phyloP scores from a whole-genome alignment of 2,888 invertebrate genomes.

The Ormyrus thymus region DNA sequence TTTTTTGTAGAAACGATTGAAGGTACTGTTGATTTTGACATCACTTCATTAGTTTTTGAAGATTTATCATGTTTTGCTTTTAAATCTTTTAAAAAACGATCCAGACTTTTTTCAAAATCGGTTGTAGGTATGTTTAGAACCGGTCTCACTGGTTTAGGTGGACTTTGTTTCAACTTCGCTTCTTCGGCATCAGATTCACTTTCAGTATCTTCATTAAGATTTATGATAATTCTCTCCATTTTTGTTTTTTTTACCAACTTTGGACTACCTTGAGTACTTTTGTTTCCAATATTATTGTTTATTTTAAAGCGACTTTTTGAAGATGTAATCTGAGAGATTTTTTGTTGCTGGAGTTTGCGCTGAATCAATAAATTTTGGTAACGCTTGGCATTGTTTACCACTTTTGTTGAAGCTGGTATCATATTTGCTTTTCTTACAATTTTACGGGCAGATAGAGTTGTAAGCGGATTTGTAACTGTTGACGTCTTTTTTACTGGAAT shows the following conservation, averaged over 20 bases:
- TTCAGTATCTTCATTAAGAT: conserved; percentile 68
- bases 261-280: conserved; percentile 11
- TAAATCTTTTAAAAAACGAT: conserved; percentile 68
- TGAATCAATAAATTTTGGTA: conserved; percentile 66
- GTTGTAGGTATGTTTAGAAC: conserved; percentile 61
- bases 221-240: conserved; percentile 67
- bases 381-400: conserved; percentile 69
- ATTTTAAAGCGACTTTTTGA: conserved; percentile 33
- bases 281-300: conserved; percentile 15
- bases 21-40: not conserved
- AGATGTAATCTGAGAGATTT: conserved; percentile 47
- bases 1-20: not conserved
- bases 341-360: conserved; percentile 64
- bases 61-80: not conserved
- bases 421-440: conserved; percentile 59
- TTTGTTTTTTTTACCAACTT: not conserved
- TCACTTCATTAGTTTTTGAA: too few species aligned
- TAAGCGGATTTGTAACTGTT: not conserved
- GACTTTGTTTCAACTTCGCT: conserved; percentile 1
- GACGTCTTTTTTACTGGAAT: conserved; percentile 20
- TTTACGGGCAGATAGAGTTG: conserved; percentile 55
- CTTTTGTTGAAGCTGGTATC: conserved; percentile 65
- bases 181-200: conserved; percentile 65
- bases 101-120: conserved; percentile 72
- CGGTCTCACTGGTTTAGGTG: conserved; percentile 43